These are phyloP conservation scores for Peromyscus californicus DNA, from an alignment of 2,113 vertebrate genomes.

Conservation along the genomic window DNA sequence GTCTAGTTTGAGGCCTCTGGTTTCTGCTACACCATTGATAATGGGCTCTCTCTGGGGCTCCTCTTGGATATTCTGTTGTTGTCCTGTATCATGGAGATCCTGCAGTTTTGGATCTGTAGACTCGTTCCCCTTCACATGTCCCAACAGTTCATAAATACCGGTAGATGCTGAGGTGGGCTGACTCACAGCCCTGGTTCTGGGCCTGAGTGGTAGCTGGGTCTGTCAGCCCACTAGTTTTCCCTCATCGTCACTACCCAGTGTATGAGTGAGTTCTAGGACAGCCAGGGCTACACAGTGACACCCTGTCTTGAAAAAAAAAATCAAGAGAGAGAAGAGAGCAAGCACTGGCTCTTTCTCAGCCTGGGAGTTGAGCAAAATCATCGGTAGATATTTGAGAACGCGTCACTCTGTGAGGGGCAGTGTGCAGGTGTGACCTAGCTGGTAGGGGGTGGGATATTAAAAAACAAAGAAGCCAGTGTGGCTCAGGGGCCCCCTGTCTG, in stretches of 20 bases:
- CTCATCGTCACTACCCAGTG: not conserved
- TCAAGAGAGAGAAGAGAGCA: not conserved
- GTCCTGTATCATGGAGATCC: not conserved
- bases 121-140: not conserved
- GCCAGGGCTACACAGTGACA: not conserved
- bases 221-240: not conserved
- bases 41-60: not conserved
- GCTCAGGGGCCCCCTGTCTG: not conserved
- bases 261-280: not conserved
- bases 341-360: not conserved
- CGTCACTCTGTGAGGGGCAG: accelerated
- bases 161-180: not conserved
- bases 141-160: not conserved
- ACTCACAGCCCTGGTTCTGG: not conserved
- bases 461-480: not conserved
- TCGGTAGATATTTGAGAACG: not conserved
- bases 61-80: not conserved
- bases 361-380: not conserved
- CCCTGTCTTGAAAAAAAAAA: not conserved
- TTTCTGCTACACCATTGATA: not conserved
- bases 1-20: not conserved
- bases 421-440: not conserved
- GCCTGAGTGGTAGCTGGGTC: not conserved
- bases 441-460: no score
- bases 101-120: not conserved